Evolutionary conservation across 2,113 vertebrate genomes (phyloP).

Genomic region (Phocoena phocoena): DNA sequence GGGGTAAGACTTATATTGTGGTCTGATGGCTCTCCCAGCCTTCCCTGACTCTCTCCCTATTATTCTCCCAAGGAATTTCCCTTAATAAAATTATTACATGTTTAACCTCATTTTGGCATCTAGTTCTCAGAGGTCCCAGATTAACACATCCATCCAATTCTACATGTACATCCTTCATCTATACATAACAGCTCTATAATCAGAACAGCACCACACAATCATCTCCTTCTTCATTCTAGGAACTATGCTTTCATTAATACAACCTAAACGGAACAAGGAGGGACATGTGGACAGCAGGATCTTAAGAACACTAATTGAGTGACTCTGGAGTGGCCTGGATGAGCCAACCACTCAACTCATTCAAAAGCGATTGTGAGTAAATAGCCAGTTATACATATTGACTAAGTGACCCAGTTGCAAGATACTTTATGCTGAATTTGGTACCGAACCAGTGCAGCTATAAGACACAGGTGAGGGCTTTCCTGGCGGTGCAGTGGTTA

Average conservation of each 20-base stretch:
- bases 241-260: neutral
- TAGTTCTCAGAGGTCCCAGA: neutral
- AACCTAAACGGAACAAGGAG: neutral
- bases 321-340: neutral
- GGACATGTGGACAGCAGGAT: neutral
- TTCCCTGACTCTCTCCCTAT: neutral
- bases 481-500: fast-evolving
- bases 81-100: neutral
- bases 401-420: neutral
- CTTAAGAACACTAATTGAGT: neutral
- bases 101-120: neutral
- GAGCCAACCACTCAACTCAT: neutral
- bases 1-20: neutral
- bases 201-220: neutral
- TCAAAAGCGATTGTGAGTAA: neutral
- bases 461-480: neutral
- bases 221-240: neutral
- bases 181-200: neutral
- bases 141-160: neutral
- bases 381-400: neutral
- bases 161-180: neutral
- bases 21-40: neutral
- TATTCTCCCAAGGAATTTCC: neutral
- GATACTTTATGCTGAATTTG: neutral
- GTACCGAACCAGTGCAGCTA: neutral